Base-by-base conservation (phyloP, 2,888 invertebrate species). In the Hyposoter didymator region DNA sequence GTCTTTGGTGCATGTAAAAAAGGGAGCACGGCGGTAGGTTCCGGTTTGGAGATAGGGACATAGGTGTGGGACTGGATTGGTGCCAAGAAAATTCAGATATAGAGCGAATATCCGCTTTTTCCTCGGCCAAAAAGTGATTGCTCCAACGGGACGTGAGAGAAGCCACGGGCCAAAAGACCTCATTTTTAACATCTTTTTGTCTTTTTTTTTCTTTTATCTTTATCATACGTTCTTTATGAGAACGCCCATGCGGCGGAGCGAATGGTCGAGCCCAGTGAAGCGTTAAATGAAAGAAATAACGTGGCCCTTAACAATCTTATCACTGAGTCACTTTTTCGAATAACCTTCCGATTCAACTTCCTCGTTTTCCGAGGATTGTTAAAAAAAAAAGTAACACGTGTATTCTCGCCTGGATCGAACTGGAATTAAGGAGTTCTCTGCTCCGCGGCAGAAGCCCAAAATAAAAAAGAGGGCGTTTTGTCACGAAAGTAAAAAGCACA, bases 21-120 rank as follows among this genome's bases (percentile, higher is more conserved):
- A 7, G 0, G 35, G 28, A 17, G 49, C 22, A 12, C 19, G 22
- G 52, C 28, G 49, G 69, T 75, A 75, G 64, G 19, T 79, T 81
- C 64, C 70, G 72, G 32, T 80, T 76, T 66, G 17, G 64, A 78
- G 74, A 75, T 85, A 73, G 74, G 28, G n/a, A 28, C 59, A 17
- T 79, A 74, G 69, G 74, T 74, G 59, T 14, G 74, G 78, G 43
- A 74, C 78, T 85, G 84, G 84, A 85, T 74, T 66, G 35, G 66
- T 64, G 84, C 84, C 84, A 85, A 85, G 74, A 52, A 82, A 74
- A 55, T 47, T 78, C 81, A 59, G n/a, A 70, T 55, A 67, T 47
- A 49, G 14, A n/a, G 5, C 28, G 55, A 67, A 55, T 59, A 52
- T 64, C 80, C 80, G 43, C 35, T 66, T 73, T 78, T 43, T 45